Percentiles rank a stretch among this genome's conserved stretches.
These are phyloP conservation scores for Enteromius treurensis DNA, from an alignment of 2,797 vertebrate species.

Conservation along the genomic window DNA sequence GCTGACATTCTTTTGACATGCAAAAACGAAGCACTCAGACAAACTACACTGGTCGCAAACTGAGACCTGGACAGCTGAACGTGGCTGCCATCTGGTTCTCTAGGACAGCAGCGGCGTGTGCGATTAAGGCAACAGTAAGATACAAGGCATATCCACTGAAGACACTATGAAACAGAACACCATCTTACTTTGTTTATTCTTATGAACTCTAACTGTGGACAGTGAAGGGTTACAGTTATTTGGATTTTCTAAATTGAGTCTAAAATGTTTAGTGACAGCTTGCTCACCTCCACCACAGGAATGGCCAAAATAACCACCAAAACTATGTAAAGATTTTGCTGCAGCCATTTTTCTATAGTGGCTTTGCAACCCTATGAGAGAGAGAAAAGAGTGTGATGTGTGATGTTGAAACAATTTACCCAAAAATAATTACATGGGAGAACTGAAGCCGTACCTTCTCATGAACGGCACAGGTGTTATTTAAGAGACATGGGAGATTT, in stretches of 20 bases:
- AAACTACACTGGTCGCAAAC: constrained; percentile 31
- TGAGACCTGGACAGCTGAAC: constrained; percentile 65
- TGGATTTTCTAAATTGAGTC: neutral
- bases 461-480: fast-evolving
- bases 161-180: constrained; percentile 53
- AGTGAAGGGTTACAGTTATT: neutral
- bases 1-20: constrained; percentile 1
- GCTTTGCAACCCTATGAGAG: constrained; percentile 50
- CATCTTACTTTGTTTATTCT: neutral
- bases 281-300: constrained; percentile 62
- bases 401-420: neutral
- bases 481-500: fast-evolving
- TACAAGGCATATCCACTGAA: constrained; percentile 61
- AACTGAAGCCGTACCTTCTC: constrained; percentile 21
- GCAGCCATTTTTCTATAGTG: constrained; percentile 21
- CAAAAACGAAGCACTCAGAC: constrained; percentile 38
- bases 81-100: constrained; percentile 58
- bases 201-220: neutral
- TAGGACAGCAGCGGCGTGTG: constrained; percentile 51
- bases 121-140: constrained; percentile 59
- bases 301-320: constrained; percentile 47
- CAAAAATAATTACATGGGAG: neutral
- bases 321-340: constrained; percentile 31
- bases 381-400: neutral
- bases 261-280: neutral